Conservation (phyloP, 1,140 invertebrate genomes). For the Trichomalopsis sarcophagae region DNA sequence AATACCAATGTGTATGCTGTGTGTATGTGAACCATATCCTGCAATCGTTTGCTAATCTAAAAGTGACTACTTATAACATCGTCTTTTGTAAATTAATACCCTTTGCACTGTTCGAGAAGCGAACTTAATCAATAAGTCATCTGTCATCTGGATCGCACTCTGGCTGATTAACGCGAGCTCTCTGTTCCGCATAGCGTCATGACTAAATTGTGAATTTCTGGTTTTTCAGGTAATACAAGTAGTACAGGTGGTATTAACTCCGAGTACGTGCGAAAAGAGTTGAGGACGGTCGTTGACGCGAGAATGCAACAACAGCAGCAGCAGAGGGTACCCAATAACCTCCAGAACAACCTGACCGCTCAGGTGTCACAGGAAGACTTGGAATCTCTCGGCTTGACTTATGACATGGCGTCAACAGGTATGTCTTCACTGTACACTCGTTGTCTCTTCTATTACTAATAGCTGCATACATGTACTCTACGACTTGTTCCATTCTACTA, state of each 20-base stretch:
- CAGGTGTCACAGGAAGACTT: constrained; percentile 79
- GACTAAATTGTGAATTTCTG: constrained; percentile 47
- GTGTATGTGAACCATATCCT: constrained; percentile 38
- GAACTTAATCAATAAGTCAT: constrained; percentile 46
- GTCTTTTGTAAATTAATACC: constrained; percentile 44
- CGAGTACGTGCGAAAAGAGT: constrained; percentile 92
- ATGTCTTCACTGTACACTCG: constrained; percentile 53
- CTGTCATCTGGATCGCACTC: constrained; percentile 14
- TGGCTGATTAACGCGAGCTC: constrained; percentile 16
- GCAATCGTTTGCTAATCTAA: constrained; percentile 28
- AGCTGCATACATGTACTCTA: background rate
- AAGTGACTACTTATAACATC: constrained; percentile 17
- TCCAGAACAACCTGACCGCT: constrained; percentile 71
- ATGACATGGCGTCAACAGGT: constrained; percentile 82
- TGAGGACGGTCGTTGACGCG: constrained; percentile 89
- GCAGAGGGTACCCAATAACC: constrained; percentile 67
- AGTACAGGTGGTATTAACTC: constrained; percentile 73
- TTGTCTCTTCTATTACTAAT: constrained; percentile 7
- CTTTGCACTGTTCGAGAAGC: constrained; percentile 14
- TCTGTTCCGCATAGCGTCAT: background rate
- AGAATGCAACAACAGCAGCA: constrained; percentile 79
- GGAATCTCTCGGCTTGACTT: constrained; percentile 81
- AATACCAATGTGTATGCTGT: constrained; percentile 28
- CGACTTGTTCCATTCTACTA: constrained; percentile 6
- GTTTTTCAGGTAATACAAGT: constrained; percentile 67